Conservation (phyloP, 2,888 invertebrate species). For the Chesias legatella region DNA sequence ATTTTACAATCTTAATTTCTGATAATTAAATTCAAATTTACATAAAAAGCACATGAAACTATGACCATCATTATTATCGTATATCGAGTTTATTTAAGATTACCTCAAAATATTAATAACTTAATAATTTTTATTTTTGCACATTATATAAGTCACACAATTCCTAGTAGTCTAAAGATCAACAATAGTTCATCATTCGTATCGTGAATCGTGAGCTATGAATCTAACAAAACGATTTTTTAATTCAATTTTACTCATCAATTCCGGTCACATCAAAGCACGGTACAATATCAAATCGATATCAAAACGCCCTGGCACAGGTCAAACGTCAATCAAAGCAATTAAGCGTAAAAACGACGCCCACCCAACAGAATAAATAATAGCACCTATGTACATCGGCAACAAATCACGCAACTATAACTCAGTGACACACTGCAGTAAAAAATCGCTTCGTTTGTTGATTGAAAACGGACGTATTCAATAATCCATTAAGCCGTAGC, state of each 20-base stretch:
- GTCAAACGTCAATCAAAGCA: slow-evolving; percentile 43
- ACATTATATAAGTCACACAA: too few species aligned
- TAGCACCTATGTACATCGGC: slow-evolving; percentile 10
- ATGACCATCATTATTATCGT: too few species aligned
- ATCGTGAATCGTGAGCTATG: slow-evolving; percentile 4
- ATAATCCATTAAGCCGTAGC: slow-evolving; percentile 62
- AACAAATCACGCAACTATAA: slow-evolving; percentile 38
- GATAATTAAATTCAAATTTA: too few species aligned
- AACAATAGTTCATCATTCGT: slow-evolving; percentile 1
- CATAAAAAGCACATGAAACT: too few species aligned
- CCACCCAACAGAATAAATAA: slow-evolving; percentile 23
- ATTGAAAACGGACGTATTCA: slow-evolving; percentile 62
- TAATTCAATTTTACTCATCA: slow-evolving; percentile 12
- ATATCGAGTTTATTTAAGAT: too few species aligned
- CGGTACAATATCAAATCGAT: slow-evolving; percentile 15
- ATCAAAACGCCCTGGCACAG: slow-evolving; percentile 21
- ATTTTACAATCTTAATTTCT: too few species aligned
- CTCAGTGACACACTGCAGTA: slow-evolving; percentile 42
- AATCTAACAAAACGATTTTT: slow-evolving; percentile 9
- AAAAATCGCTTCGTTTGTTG: slow-evolving; percentile 49
- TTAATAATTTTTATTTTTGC: too few species aligned
- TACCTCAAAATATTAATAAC: too few species aligned
- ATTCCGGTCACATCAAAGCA: slow-evolving; percentile 14
- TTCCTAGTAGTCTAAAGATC: too few species aligned
- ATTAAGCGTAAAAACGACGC: slow-evolving; percentile 38